Evolutionary conservation across 2,113 vertebrate genomes (phyloP).

Genomic region (Tichodroma muraria): DNA sequence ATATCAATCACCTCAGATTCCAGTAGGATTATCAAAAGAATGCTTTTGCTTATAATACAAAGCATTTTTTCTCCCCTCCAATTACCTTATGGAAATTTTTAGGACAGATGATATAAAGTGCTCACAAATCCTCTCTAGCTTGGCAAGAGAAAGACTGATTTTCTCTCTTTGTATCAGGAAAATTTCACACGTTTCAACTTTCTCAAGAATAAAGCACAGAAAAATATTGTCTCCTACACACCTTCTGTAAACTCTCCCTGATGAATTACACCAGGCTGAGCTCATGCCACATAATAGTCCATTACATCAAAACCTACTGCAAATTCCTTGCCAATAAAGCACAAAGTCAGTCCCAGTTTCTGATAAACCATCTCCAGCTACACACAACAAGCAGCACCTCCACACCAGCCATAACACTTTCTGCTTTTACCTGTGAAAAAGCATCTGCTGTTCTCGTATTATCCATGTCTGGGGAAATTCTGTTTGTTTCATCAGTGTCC

Average conservation of each 20-base stretch:
- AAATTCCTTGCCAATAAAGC: not conserved
- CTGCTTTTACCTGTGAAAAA: slow-evolving; percentile 56
- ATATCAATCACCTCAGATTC: not conserved
- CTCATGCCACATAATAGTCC: not conserved
- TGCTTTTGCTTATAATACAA: not conserved
- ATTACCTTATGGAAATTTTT: slow-evolving; percentile 42
- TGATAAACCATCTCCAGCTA: not conserved
- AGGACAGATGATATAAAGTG: not conserved
- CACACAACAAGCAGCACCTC: not conserved
- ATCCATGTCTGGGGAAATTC: not conserved
- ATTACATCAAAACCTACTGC: not conserved
- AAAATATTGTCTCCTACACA: not conserved
- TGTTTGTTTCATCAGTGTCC: not conserved
- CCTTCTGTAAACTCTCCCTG: not conserved
- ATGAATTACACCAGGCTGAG: not conserved
- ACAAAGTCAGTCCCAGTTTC: not conserved
- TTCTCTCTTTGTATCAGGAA: not conserved
- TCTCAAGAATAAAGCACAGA: not conserved
- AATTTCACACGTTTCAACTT: not conserved
- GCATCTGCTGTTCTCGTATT: not conserved
- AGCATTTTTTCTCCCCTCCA: not conserved
- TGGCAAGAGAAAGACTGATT: not conserved
- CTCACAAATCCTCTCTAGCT: slow-evolving; percentile 5
- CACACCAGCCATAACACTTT: not conserved
- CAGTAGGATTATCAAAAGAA: not conserved